Evolutionary conservation across 2,113 vertebrate species (phyloP).

Genomic region (Saguinus imperator): DNA sequence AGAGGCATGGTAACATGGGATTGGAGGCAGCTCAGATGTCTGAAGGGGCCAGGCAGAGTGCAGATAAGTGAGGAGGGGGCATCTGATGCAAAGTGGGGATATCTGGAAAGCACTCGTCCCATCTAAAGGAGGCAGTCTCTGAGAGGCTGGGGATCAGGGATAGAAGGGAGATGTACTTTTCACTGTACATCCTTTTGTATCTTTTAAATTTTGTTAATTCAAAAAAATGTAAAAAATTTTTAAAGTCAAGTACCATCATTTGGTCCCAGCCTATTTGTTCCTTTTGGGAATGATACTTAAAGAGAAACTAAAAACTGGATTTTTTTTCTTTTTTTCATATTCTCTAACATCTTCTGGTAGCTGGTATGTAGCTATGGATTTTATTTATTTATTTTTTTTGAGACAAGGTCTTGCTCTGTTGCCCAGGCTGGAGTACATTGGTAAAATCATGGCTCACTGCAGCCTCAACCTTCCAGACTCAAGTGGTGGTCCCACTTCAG

Average conservation of each 20-base stretch:
- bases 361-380: too few species aligned
- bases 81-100: neutral
- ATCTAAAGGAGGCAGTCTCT: neutral
- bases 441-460: too few species aligned
- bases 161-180: neutral
- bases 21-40: neutral
- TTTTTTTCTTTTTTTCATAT: too few species aligned
- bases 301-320: neutral
- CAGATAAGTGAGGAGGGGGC: neutral
- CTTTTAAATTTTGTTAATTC: neutral
- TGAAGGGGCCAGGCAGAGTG: neutral
- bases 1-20: neutral
- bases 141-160: neutral
- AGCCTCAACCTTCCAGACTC: too few species aligned
- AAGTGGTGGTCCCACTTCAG: too few species aligned
- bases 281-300: neutral
- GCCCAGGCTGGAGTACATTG: too few species aligned
- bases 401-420: too few species aligned
- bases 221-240: neutral
- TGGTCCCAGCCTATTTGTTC: neutral
- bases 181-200: neutral
- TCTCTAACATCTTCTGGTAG: too few species aligned
- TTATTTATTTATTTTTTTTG: too few species aligned
- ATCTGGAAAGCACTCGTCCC: neutral
- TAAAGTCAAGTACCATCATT: neutral